Evolutionary conservation across 1,140 invertebrate genomes (phyloP).

Genomic region (Bombus superbus): DNA sequence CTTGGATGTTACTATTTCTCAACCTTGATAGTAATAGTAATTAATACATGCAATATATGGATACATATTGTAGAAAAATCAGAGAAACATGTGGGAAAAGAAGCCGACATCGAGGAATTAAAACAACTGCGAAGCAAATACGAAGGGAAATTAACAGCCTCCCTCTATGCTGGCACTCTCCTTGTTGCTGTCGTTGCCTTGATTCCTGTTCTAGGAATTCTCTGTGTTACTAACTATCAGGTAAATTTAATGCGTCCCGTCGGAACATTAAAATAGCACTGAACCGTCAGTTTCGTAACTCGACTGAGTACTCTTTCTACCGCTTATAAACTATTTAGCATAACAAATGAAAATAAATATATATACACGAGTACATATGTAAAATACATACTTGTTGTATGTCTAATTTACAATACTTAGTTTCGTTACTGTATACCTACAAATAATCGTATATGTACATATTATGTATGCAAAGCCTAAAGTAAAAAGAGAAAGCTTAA

Average conservation of each 20-base stretch:
- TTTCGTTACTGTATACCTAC: not conserved
- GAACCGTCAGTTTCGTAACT: not conserved
- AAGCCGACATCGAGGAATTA: conserved; percentile 73
- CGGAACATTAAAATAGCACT: not conserved
- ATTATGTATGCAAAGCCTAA: not conserved
- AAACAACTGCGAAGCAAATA: conserved; percentile 78
- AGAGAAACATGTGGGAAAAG: conserved; percentile 59
- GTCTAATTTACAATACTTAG: not conserved
- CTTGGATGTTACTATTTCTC: not conserved
- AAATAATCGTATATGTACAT: not conserved
- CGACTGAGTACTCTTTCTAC: not conserved
- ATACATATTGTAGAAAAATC: conserved; percentile 64
- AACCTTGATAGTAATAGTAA: not conserved
- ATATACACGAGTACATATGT: too few relatives aligned
- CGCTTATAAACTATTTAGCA: not conserved
- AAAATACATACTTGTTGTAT: not conserved
- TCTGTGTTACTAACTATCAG: conserved; percentile 59
- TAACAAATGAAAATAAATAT: not conserved
- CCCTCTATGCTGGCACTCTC: conserved; percentile 78
- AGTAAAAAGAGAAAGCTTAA: not conserved
- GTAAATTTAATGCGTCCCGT: conserved; percentile 18
- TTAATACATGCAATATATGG: not conserved
- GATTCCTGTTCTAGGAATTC: conserved; percentile 71
- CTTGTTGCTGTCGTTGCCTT: conserved; percentile 74
- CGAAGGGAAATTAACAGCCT: conserved; percentile 79